Percentiles rank a stretch among this genome's conserved stretches.
Evolutionary conservation across 1,140 invertebrate species (phyloP).

Genomic region (Anagrus nilaparvatae): DNA sequence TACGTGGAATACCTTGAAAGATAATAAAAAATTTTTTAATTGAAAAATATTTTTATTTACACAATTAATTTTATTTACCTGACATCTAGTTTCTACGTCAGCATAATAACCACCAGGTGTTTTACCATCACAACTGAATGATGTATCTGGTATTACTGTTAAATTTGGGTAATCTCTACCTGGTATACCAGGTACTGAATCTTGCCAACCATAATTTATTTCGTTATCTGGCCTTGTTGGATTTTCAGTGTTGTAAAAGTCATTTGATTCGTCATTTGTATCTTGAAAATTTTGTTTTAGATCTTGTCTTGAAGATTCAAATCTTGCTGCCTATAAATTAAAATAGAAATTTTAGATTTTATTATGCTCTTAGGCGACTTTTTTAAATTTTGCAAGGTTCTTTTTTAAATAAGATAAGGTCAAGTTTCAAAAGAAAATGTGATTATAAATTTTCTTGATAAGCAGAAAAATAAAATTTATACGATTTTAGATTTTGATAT

Average conservation of each 20-base stretch:
- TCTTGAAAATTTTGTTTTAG: neutral
- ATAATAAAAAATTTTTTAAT: slow-evolving; percentile 4
- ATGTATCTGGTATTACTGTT: slow-evolving; percentile 44
- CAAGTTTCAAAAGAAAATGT: too few species aligned
- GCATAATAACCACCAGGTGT: slow-evolving; percentile 51
- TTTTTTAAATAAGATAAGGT: too few species aligned
- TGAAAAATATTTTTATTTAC: neutral
- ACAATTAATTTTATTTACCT: slow-evolving; percentile 23
- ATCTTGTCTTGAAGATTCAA: neutral
- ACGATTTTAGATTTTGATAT: too few species aligned
- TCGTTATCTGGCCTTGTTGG: neutral
- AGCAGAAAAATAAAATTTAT: too few species aligned
- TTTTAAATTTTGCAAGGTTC: too few species aligned
- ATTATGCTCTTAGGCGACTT: too few species aligned
- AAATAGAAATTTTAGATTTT: slow-evolving; percentile 4
- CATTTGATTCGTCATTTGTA: neutral
- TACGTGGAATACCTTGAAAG: slow-evolving; percentile 45
- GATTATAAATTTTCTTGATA: too few species aligned
- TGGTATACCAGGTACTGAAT: slow-evolving; percentile 43
- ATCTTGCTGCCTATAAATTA: neutral
- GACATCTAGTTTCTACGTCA: slow-evolving; percentile 45
- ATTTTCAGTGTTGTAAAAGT: neutral
- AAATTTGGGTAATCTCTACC: slow-evolving; percentile 46
- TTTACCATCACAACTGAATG: slow-evolving; percentile 49
- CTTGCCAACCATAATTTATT: slow-evolving; percentile 24